Conservation (phyloP, 30 jellyfish, hydroid and myxozoan genomes). For the Cassiopea andromeda region DNA sequence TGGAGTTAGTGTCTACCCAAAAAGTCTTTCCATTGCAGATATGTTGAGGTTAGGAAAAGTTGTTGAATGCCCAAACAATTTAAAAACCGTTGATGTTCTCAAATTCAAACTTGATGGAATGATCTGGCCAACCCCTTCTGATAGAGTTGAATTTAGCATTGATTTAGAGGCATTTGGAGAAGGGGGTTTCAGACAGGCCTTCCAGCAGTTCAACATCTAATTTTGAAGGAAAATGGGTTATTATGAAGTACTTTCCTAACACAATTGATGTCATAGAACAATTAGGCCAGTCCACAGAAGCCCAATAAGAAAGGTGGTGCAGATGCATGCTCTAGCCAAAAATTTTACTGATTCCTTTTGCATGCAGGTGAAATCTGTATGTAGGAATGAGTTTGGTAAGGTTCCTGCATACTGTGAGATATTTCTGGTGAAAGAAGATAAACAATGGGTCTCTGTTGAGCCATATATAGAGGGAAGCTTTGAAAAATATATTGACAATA, state of each 20-base stretch:
- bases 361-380: conserved; percentile 18
- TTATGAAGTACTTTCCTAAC: conserved; percentile 28
- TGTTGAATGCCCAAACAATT: conserved; percentile 19
- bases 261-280: conserved; percentile 23
- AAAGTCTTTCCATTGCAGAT: no score
- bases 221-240: conserved; percentile 38
- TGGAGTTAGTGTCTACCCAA: conserved; percentile 18
- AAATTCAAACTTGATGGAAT: conserved; percentile 19
- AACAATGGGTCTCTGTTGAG: conserved; percentile 55
- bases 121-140: conserved; percentile 38
- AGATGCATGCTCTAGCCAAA: conserved; percentile 61
- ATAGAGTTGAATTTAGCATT: conserved; percentile 37
- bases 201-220: conserved; percentile 34
- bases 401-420: conserved; percentile 28
- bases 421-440: conserved; percentile 40
- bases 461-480: conserved; percentile 48
- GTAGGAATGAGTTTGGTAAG: conserved; percentile 46
- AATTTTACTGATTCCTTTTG: conserved; percentile 30
- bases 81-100: conserved; percentile 1
- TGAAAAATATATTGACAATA: conserved; percentile 35
- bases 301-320: conserved; percentile 39
- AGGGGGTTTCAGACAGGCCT: conserved; percentile 66
- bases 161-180: conserved; percentile 57
- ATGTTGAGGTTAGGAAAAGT: conserved; percentile 46
- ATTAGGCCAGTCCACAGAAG: conserved; percentile 24